Percentiles rank a stretch among this genome's conserved stretches.
These are phyloP conservation scores for Drosophila simulans DNA, from an alignment of 1,140 invertebrate species.

Conservation along the genomic window DNA sequence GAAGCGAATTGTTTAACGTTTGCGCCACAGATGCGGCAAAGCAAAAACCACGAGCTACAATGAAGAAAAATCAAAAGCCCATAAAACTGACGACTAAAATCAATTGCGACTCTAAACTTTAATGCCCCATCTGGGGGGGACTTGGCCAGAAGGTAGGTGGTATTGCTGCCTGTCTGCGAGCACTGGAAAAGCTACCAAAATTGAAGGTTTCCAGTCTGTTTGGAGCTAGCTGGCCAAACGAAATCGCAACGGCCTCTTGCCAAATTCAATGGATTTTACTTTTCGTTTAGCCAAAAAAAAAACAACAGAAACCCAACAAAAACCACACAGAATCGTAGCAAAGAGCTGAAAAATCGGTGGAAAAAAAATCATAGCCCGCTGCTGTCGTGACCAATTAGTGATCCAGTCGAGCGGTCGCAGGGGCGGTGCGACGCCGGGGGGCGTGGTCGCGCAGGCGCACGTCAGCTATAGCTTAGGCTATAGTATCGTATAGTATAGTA, in stretches of 20 bases:
- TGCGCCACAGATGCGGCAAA: conserved; percentile 44
- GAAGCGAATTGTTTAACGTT: conserved; percentile 58
- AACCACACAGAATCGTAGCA: conserved; percentile 23
- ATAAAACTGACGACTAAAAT: conserved; percentile 82
- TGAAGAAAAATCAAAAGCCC: conserved; percentile 71
- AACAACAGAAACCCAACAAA: conserved; percentile 17
- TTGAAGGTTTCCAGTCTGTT: conserved; percentile 66
- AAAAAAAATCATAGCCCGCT: conserved; percentile 53
- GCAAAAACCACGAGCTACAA: conserved; percentile 14
- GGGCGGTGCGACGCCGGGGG: conserved; percentile 17
- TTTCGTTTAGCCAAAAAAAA: conserved; percentile 64
- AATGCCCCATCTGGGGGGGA: conserved; percentile 49
- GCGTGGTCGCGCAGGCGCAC: conserved; percentile 72
- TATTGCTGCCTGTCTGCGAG: conserved; percentile 33
- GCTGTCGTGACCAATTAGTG: conserved; percentile 82
- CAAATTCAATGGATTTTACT: conserved; percentile 83
- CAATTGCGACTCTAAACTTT: conserved; percentile 79
- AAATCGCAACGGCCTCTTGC: conserved; percentile 71
- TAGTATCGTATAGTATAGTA: conserved; percentile 23
- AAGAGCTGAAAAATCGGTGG: conserved; percentile 30
- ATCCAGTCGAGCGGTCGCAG: conserved; percentile 53
- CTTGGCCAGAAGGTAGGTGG: conserved; percentile 22
- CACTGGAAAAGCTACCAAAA: conserved; percentile 52
- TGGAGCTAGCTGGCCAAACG: conserved; percentile 29
- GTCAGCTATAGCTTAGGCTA: conserved; percentile 47